Base-by-base conservation (phyloP, 2,888 invertebrate genomes). In the Clivina fossor region DNA sequence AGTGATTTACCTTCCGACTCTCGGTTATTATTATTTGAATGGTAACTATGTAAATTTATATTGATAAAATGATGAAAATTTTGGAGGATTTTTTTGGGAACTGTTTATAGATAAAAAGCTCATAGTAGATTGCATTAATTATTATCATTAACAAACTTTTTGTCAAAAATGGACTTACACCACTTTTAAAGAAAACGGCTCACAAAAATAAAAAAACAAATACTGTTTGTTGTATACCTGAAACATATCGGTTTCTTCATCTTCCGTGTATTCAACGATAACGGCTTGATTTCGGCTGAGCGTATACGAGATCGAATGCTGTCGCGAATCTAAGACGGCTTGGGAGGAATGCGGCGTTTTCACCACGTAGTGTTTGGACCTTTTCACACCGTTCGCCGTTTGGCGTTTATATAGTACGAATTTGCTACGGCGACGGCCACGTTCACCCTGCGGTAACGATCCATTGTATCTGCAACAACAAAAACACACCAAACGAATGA, bases 221-320 rank as follows among this genome's bases (percentile, higher is more conserved):
- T n/a, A n/a, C n/a, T n/a, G n/a, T n/a, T n/a, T n/a, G 11, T 32
- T 22, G 66, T 79, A 75, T 71, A 95, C 96, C 85, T 99, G 99
- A 78, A 99, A 99, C 98, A 99, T 98, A 76, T 99, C 99, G 53
- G 96, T 97, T 71, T 93, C 90, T 57, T 88, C 84, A 76, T 99
- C 98, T 70, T 87, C 88, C 66, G 90, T 90, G 77, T 99, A 99
- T 77, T 99, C 98, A 53, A 99, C 98, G 70, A 99, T 94, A 68
- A 99, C 94, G 50, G 96, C 95, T 78, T 97, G 95, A 72, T 90
- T 94, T 73, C 96, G 83, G 66, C 92, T 93, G 69, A 98, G 82
- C 60, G 97, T 98, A 76, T 96, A 98, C 30, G 96, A 96, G 75
- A 97, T 96, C 65, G 93, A 93, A 78, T 97, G 96, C 75, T 94